Evolutionary conservation across 2,888 invertebrate species (phyloP), one percentile per base, ranked within the genome.

Genomic region (Pheosia tremula): DNA sequence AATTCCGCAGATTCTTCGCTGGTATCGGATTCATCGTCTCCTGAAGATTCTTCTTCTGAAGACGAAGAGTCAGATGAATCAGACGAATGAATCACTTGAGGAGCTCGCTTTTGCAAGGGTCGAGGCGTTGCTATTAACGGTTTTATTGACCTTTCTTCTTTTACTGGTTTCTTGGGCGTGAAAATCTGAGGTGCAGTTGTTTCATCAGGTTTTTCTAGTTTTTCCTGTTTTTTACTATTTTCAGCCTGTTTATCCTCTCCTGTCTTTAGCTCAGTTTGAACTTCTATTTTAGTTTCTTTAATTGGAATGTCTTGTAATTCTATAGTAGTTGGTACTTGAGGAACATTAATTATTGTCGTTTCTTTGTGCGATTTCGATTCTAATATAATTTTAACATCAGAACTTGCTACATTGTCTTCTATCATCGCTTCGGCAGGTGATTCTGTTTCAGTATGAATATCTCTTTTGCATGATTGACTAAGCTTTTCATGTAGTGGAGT

Each of bases 91-190:
- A 93, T 86, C 5, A 90, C 74, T 82, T 91, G 93, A 62, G 91
- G 89, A 58, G 76, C 71, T 79, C 88, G 91, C 80, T 95, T 95
- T 79, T 95, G 95, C 43, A 95, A 83, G 5, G 95, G 95, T 58
- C 95, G 92, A 58, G 95, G 95, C 57, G 95, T 95, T 36, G 95
- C 95, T 76, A 95, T 94, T 58, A 95, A 82, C 36, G 95, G 94
- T 79, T 91, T 94, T 5, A 90, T 75, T 41, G 95, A 93, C 59
- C 91, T 90, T 84, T 95, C 94, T 65, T 94, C 93, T 78, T 95
- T 95, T 50, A 94, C 90, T 52, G 86, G 87, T 71, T 79, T 87
- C 67, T 83, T 88, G 58, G 79, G 68, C 56, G 65, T 84, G 62
- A 71, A 62, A 45, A 64, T 62, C 24, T 69, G 63, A 10, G 73